Conservation (phyloP, 2,797 vertebrate genomes). For the Neopelma chrysocephalum region DNA sequence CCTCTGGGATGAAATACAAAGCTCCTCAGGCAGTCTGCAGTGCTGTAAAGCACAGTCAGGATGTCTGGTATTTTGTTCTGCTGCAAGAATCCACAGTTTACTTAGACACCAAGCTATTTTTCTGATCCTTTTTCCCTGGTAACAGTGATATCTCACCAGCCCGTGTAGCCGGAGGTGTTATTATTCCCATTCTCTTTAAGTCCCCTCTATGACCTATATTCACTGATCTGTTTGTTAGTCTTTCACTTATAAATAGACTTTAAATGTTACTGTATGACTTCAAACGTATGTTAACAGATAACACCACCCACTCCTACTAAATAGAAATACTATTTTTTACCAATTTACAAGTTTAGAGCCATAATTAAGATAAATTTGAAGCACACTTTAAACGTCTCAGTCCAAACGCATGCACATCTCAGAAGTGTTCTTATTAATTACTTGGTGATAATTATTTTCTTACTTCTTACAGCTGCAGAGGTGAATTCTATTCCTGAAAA, state of each 20-base stretch:
- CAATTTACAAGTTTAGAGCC: background rate
- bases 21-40: background rate
- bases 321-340: constrained; percentile 40
- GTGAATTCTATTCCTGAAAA: background rate
- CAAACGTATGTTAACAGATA: constrained; percentile 9
- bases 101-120: background rate
- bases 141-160: background rate
- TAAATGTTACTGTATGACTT: constrained; percentile 20
- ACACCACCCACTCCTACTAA: constrained; percentile 22
- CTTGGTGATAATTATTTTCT: background rate
- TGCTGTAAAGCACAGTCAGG: background rate
- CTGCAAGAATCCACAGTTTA: background rate
- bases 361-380: constrained; percentile 14
- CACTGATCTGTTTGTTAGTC: background rate
- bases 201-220: constrained; percentile 17
- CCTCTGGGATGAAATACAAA: background rate
- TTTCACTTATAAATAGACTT: constrained; percentile 39
- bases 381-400: background rate
- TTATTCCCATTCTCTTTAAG: background rate
- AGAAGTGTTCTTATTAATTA: background rate
- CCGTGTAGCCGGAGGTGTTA: background rate
- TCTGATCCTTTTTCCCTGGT: background rate
- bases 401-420: background rate
- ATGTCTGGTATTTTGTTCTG: background rate
- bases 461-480: background rate